phyloP scores from a whole-genome alignment of 2,888 invertebrate species.

The Pinctada fucata region DNA sequence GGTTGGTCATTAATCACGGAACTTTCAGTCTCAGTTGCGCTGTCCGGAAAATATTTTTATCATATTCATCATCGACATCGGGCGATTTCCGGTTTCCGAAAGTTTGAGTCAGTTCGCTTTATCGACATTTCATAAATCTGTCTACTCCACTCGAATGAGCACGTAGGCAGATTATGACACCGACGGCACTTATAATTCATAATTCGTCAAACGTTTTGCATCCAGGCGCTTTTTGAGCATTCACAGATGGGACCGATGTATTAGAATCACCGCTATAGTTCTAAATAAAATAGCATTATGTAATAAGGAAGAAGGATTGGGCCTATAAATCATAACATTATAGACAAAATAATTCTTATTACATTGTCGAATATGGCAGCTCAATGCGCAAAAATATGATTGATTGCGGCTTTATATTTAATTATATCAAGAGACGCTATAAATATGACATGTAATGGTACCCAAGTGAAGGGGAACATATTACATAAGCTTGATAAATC shows the following conservation, averaged over 20 bases:
- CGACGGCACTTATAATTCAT: too few species aligned
- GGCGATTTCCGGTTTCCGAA: too few species aligned
- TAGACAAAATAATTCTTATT: constrained; percentile 3
- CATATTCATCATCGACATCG: too few species aligned
- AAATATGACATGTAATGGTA: neutral
- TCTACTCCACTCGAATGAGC: too few species aligned
- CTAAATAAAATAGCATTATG: neutral
- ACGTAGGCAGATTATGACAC: too few species aligned
- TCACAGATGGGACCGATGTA: too few species aligned
- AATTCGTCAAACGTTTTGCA: too few species aligned
- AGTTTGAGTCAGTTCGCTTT: too few species aligned
- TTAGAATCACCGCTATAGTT: neutral
- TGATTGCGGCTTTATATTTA: neutral
- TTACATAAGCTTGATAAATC: neutral
- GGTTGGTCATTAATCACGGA: neutral
- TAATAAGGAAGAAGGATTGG: neutral
- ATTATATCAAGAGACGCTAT: neutral
- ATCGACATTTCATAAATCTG: too few species aligned
- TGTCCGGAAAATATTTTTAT: too few species aligned
- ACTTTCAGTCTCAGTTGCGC: neutral
- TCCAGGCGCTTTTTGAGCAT: too few species aligned
- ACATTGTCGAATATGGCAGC: constrained; percentile 16
- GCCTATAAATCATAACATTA: neutral
- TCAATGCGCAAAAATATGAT: constrained; percentile 26
- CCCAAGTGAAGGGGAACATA: neutral